phyloP scores from a whole-genome alignment of 1,140 invertebrate species.

The Drosophila rufa region DNA sequence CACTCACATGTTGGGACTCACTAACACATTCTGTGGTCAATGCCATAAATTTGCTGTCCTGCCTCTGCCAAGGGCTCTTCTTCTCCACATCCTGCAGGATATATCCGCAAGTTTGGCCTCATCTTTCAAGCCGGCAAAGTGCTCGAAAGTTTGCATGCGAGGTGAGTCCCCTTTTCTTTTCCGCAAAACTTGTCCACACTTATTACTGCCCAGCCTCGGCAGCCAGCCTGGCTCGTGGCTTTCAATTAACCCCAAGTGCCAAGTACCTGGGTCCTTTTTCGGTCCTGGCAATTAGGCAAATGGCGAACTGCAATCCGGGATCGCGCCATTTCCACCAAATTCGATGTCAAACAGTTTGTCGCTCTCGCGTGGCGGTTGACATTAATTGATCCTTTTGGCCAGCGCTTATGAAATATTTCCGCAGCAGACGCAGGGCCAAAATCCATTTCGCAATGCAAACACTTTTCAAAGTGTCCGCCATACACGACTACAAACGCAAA shows the following conservation, averaged over 20 bases:
- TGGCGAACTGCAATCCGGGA: slow-evolving; percentile 20
- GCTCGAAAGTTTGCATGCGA: slow-evolving; percentile 54
- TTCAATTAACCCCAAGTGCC: slow-evolving; percentile 53
- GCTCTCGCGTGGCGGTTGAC: slow-evolving; percentile 39
- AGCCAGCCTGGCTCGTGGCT: slow-evolving; percentile 2
- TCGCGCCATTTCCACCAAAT: slow-evolving; percentile 23
- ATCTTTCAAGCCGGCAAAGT: slow-evolving; percentile 56
- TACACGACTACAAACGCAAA: slow-evolving; percentile 55
- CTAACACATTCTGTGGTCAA: slow-evolving; percentile 58
- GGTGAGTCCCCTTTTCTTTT: slow-evolving; percentile 41
- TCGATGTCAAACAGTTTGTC: slow-evolving; percentile 49
- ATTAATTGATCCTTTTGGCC: slow-evolving; percentile 67
- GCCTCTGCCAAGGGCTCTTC: slow-evolving; percentile 33
- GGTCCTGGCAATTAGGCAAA: slow-evolving; percentile 37
- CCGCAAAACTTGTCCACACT: slow-evolving; percentile 46
- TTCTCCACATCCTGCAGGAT: slow-evolving; percentile 5
- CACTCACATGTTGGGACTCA: slow-evolving; percentile 46
- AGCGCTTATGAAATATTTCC: slow-evolving; percentile 75
- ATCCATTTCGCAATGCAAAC: slow-evolving; percentile 68
- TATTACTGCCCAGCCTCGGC: slow-evolving; percentile 9
- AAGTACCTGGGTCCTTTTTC: not conserved
- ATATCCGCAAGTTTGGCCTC: slow-evolving; percentile 45
- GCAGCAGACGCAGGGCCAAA: slow-evolving; percentile 52
- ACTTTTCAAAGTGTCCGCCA: slow-evolving; percentile 59
- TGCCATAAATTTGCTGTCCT: slow-evolving; percentile 66